Base-by-base conservation (phyloP, 2,113 vertebrate species). In the Siniperca chuatsi region DNA sequence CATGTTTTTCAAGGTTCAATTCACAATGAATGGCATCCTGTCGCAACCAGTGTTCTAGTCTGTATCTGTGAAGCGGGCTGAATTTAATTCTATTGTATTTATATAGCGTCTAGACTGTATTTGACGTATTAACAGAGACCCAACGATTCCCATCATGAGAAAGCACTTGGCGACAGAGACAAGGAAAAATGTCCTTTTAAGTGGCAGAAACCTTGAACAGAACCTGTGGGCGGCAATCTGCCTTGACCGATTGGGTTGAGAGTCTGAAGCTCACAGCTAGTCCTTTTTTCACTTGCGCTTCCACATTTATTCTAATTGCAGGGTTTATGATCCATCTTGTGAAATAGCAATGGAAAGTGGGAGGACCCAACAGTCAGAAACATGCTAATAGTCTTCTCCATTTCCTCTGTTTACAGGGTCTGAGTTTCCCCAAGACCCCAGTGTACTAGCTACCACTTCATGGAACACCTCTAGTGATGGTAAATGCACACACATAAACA, bases 391-490 rank as follows among this genome's bases (percentile, higher is more conserved):
- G 18, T 46, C 57, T 62, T 67, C 58, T 91, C 79, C 37, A 18
- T 91, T 82, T 92, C 85, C 81, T 80, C 77, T 88, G 86, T 96
- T 90, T 92, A 60, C 96, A 99, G 97, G 93, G 93, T 97, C 94
- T 35, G 97, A 98, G 69, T 90, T 96, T 86, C 95, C 96, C 5
- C 85, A 96, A 66, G 96, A 96, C 92, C 95, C 95, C 79, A 97
- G 96, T 89, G 95, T 97, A 91, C 92, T 96, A 85, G 96, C 97
- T 85, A 95, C 96, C 1, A 95, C 96, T 6, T 95, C 96, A 65
- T 98, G 98, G 98, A 99, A 98, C 91, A 85, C 91, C 89, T 97
- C 98, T 66, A 97, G 95, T 75, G 97, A 97, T 82, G 95, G 97
- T 91, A 97, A 98, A 92, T 15, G 3, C 54, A 74, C 70, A 79